phyloP scores from a whole-genome alignment of 2,113 vertebrate species.

The Pterocles orientalis region DNA sequence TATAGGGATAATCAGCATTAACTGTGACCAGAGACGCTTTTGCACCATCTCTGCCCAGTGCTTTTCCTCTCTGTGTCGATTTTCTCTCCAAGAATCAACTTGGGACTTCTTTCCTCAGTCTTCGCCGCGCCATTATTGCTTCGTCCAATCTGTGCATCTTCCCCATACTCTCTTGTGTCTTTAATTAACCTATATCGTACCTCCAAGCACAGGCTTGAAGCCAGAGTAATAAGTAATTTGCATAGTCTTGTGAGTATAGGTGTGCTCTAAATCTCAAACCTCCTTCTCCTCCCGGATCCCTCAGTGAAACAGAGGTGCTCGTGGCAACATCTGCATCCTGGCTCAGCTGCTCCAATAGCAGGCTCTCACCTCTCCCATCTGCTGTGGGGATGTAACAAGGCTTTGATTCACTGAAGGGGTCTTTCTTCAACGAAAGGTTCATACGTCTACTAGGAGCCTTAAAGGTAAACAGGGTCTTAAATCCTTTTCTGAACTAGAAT shows the following conservation, averaged over 20 bases:
- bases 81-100: neutral
- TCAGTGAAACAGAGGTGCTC: neutral
- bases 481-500: conserved; percentile 15
- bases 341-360: conserved; percentile 27
- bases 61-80: neutral
- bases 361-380: conserved; percentile 36
- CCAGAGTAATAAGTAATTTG: conserved; percentile 49
- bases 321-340: conserved; percentile 45
- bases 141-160: conserved; percentile 8
- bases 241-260: conserved; percentile 31
- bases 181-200: conserved; percentile 57
- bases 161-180: conserved; percentile 19
- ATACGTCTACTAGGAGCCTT: neutral
- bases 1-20: neutral
- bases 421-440: neutral
- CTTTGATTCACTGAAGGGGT: conserved; percentile 26
- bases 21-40: neutral
- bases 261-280: conserved; percentile 27
- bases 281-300: neutral
- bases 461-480: conserved; percentile 18
- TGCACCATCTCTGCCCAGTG: neutral
- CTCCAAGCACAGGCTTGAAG: conserved; percentile 41
- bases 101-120: neutral
- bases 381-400: neutral
- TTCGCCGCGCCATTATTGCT: neutral